Evolutionary conservation across 1,140 invertebrate species (phyloP), one percentile per base, ranked within the genome.

Genomic region (Sminthurides bifidus): DNA sequence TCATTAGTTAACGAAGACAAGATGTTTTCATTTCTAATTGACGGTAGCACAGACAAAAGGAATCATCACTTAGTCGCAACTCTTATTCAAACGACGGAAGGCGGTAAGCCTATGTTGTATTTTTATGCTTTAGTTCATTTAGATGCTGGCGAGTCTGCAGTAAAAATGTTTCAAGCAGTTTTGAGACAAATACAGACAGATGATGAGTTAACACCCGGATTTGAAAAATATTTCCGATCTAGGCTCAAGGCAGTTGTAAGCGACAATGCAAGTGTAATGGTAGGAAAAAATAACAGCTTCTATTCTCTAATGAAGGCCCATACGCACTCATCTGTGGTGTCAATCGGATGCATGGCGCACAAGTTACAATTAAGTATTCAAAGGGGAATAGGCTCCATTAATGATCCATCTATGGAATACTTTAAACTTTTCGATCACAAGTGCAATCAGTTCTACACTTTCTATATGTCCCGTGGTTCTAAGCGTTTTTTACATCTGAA

Each of bases 401-500:
- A 43, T 15, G 41, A 43, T 19, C 6, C 6, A 21, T 15, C n/a
- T 43, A 17, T 43, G 10, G 8, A 21, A 6, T 43, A 10, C 17
- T 43, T 43, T 43, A 43, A 43, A 43, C 6, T 10, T 43, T 43
- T 43, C 24, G 41, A 43, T 19, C 8, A 6, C 41, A 21, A 14
- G n/a, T 19, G n/a, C 41, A 43, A 43, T 21, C n/a, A 43, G 17
- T 43, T 43, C 21, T 43, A 43, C 41, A 43, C n/a, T 23, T 43
- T 43, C 41, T 43, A 43, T 43, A 6, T 10, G 17, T 14, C 10
- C 6, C 10, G 41, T 19, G 41, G 41, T 23, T 43, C 41, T 8
- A 43, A 43, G 24, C 10, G 41, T 14, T 43, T 10, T 10, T 23
- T 19, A 43, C 10, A 43, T 43, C 21, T 43, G 6, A 19, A 23